phyloP scores from a whole-genome alignment of 2,797 vertebrate species.

The Acanthurus leucopareius region DNA sequence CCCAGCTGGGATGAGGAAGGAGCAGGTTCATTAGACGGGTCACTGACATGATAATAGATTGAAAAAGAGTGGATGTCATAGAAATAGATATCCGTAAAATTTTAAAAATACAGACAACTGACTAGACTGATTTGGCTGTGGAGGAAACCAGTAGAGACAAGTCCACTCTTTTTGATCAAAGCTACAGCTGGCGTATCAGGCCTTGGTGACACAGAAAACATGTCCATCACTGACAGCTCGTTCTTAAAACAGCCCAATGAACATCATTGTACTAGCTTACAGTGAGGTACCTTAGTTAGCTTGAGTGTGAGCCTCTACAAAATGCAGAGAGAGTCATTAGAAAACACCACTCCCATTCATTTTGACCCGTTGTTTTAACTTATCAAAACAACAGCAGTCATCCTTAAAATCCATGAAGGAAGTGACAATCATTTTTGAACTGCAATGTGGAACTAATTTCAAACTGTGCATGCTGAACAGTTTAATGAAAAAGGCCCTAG shows the following conservation, averaged over 20 bases:
- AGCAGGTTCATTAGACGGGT: constrained; percentile 43
- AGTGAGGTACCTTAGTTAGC: background rate
- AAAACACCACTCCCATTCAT: background rate
- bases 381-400: background rate
- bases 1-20: constrained; percentile 21
- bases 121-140: constrained; percentile 35
- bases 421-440: background rate
- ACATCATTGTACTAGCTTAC: background rate
- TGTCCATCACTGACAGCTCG: constrained; percentile 2
- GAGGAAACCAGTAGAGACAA: constrained; percentile 29
- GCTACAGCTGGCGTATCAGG: background rate
- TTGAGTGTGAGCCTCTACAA: background rate
- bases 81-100: constrained; percentile 60
- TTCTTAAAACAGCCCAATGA: background rate
- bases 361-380: background rate
- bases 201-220: constrained; percentile 16
- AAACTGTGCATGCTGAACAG: rapidly evolving
- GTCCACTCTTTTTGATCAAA: constrained; percentile 34
- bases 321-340: background rate
- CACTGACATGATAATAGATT: constrained; percentile 36
- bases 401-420: background rate
- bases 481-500: background rate
- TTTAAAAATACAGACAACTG: constrained; percentile 54
- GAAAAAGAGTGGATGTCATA: constrained; percentile 31
- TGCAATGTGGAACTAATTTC: background rate